Evolutionary conservation across 2,113 vertebrate genomes (phyloP), one percentile per base, ranked within the genome.

Genomic region (Setophaga kirtlandii): DNA sequence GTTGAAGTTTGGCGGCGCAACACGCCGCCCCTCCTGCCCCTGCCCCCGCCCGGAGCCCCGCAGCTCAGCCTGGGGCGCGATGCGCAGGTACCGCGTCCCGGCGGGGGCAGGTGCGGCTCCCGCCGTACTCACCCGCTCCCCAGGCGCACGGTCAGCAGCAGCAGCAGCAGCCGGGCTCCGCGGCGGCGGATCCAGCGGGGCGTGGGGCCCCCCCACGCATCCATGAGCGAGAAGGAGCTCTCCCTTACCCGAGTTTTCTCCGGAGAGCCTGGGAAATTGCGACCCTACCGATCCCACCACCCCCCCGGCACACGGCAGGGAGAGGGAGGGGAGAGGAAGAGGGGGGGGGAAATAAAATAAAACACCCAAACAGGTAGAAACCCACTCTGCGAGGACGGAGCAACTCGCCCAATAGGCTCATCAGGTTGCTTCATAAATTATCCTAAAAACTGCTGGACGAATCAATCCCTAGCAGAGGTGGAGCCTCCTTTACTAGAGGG

Each of bases 311-410:
- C 94, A 35, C 47, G 25, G 70, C 20, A 56, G 70, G 87, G 53
- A 84, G 77, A 47, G 37, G 88, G 77, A 70, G 60, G 69, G 85
- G 64, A 50, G 5, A 44, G 35, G 31, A 49, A 21, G 28, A 35
- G 71, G 5, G 5, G 37, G 37, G 37, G 37, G 37, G 37, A 44
- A 60, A 30, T 23, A 60, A 71, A 88, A 78, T 41, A 83, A 85
- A 92, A 86, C 95, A 96, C 97, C 92, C 80, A 56, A 65, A 96
- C 98, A 98, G 98, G 98, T 98, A 97, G 97, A 92, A 94, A 91
- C 77, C 81, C 74, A 44, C 94, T 96, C 96, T 63, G 78, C 31
- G 53, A 53, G 83, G 91, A 91, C 73, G 35, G 35, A 92, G 62
- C 85, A 31, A 76, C 46, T 59, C 33, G 94, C 70, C 98, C 98